Evolutionary conservation across 2,113 vertebrate species (phyloP).

Genomic region (Calyptomena viridis): DNA sequence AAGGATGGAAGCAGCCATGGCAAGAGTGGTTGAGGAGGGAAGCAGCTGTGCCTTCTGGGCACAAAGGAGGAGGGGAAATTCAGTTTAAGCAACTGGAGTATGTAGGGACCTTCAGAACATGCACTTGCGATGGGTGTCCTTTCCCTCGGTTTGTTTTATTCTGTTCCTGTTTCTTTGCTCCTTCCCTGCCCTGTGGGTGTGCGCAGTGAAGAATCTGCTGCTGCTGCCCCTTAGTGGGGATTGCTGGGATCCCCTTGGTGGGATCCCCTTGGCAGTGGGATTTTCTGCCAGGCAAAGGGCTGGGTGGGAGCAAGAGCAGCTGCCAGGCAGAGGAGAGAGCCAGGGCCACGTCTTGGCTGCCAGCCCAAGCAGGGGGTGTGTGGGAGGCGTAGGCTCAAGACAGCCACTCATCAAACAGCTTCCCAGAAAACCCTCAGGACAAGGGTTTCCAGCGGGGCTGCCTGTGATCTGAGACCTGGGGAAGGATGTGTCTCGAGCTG

Average conservation of each 20-base stretch:
- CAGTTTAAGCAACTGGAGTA: neutral
- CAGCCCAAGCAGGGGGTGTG: neutral
- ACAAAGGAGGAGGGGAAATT: neutral
- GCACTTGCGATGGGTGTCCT: neutral
- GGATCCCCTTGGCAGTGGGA: neutral
- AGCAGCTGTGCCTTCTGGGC: neutral
- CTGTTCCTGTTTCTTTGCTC: neutral
- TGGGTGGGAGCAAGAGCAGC: neutral
- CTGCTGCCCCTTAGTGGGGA: neutral
- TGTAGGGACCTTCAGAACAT: neutral
- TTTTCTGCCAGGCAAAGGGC: neutral
- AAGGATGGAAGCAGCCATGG: neutral
- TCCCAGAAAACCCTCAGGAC: neutral
- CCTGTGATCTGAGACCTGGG: neutral
- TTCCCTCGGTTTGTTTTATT: neutral
- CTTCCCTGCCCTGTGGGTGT: neutral
- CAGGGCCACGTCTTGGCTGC: neutral
- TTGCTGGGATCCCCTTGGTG: too few species aligned
- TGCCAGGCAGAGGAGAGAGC: neutral
- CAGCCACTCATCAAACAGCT: slow-evolving; percentile 1
- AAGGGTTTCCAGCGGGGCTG: neutral
- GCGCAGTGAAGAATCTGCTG: neutral
- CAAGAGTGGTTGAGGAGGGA: neutral
- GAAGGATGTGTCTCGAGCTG: neutral
- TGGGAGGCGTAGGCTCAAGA: neutral